A percentile compares a stretch with the other conserved stretches of the same genome.
These are phyloP conservation scores for Apistogramma diplotaenia DNA, from an alignment of 2,113 vertebrate genomes.

Conservation along the genomic window DNA sequence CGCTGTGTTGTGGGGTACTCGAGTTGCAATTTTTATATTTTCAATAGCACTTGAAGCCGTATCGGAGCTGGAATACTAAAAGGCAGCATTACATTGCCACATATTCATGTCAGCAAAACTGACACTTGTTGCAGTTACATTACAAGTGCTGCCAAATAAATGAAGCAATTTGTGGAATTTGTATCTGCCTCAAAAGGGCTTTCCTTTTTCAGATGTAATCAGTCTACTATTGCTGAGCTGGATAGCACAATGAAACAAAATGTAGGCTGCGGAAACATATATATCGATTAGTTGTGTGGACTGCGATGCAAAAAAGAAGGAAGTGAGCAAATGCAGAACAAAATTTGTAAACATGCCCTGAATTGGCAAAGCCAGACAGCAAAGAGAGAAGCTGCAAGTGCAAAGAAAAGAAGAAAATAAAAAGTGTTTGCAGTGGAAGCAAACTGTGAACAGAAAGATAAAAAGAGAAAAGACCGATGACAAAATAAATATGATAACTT, in stretches of 20 bases:
- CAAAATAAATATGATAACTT: constrained; percentile 1
- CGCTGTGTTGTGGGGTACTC: not conserved
- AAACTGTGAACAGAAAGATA: not conserved
- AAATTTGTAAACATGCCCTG: not conserved
- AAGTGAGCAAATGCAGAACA: not conserved
- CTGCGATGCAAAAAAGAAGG: not conserved
- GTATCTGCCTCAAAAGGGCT: constrained; percentile 32
- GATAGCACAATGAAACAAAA: constrained; percentile 11
- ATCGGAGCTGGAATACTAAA: not conserved
- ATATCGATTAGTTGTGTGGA: constrained; percentile 7
- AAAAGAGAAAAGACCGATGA: not conserved
- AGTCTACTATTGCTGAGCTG: constrained; percentile 4
- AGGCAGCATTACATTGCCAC: not conserved
- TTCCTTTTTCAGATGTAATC: constrained; percentile 20
- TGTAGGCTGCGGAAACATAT: not conserved
- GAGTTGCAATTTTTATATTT: constrained; percentile 12
- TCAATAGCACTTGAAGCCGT: not conserved
- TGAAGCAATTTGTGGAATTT: constrained; percentile 45
- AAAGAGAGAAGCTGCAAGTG: not conserved
- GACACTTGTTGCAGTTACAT: constrained; percentile 3
- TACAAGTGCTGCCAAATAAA: constrained; percentile 32
- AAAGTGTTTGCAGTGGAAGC: not conserved
- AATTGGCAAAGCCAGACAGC: not conserved
- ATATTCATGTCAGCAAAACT: constrained; percentile 12
- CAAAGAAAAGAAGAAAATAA: not conserved